Evolutionary conservation across 2,113 vertebrate genomes (phyloP).

Genomic region (Dasyurus viverrinus): DNA sequence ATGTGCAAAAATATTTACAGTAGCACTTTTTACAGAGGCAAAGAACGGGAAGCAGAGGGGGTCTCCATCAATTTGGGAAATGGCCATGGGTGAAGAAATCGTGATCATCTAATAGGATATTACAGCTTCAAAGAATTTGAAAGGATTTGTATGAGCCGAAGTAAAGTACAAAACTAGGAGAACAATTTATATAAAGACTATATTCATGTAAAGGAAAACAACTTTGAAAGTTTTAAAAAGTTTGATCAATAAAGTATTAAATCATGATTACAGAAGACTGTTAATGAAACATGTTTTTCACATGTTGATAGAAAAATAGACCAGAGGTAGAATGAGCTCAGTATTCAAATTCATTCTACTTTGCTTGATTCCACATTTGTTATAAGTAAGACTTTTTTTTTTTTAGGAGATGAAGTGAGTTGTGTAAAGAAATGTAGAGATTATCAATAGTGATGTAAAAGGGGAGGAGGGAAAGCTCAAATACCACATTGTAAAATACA

Average conservation of each 20-base stretch:
- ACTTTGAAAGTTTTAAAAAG: background rate
- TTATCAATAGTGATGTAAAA: background rate
- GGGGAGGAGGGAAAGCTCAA: too few relatives aligned
- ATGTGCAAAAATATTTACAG: background rate
- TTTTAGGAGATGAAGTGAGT: background rate
- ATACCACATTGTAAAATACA: too few relatives aligned
- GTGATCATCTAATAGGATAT: background rate
- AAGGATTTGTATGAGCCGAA: background rate
- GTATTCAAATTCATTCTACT: background rate
- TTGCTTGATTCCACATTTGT: background rate
- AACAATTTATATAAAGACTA: background rate
- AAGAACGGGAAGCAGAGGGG: background rate
- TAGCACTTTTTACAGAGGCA: background rate
- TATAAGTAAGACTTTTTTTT: background rate
- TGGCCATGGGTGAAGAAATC: background rate
- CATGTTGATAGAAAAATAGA: background rate
- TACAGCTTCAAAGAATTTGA: background rate
- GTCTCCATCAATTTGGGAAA: background rate
- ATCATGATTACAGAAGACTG: background rate
- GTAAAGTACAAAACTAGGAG: background rate
- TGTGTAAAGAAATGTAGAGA: background rate
- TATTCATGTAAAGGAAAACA: background rate
- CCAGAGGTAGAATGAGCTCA: background rate
- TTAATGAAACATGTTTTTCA: background rate
- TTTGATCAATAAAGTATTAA: background rate